These are phyloP conservation scores for Euwallacea similis DNA, from an alignment of 1,140 invertebrate species.

Conservation along the genomic window DNA sequence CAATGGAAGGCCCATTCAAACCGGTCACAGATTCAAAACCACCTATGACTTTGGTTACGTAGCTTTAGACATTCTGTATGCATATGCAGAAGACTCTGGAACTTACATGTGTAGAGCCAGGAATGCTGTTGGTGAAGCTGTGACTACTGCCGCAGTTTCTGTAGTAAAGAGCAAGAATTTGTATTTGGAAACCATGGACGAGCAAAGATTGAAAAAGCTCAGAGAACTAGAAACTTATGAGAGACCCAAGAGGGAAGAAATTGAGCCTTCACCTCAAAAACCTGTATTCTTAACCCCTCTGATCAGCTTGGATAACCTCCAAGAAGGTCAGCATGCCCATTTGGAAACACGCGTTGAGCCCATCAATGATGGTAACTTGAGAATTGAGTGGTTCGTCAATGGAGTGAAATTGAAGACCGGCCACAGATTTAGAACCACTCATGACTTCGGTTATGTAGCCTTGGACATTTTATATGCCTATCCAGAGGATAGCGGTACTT, in stretches of 20 bases:
- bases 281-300: constrained; percentile 86
- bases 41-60: constrained; percentile 96
- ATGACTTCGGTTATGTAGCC: constrained; percentile 95
- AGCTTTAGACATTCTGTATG: constrained; percentile 92
- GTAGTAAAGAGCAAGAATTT: constrained; percentile 85
- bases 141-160: constrained; percentile 84
- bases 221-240: constrained; percentile 83
- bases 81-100: constrained; percentile 92
- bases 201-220: constrained; percentile 85
- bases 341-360: constrained; percentile 95
- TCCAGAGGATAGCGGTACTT: constrained; percentile 90
- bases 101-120: constrained; percentile 94
- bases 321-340: constrained; percentile 91
- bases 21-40: constrained; percentile 88
- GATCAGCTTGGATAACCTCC: constrained; percentile 80
- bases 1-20: constrained; percentile 86
- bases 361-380: constrained; percentile 91
- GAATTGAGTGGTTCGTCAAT: constrained; percentile 95
- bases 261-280: constrained; percentile 76
- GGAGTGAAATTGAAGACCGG: constrained; percentile 76
- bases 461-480: constrained; percentile 93
- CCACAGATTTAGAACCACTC: constrained; percentile 87
- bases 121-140: constrained; percentile 88
- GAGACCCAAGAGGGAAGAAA: constrained; percentile 72
- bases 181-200: constrained; percentile 85